Percentiles rank a stretch among this genome's conserved stretches.
These are phyloP conservation scores for Anser brachyrhynchus DNA, from an alignment of 2,113 vertebrate species.

Conservation along the genomic window DNA sequence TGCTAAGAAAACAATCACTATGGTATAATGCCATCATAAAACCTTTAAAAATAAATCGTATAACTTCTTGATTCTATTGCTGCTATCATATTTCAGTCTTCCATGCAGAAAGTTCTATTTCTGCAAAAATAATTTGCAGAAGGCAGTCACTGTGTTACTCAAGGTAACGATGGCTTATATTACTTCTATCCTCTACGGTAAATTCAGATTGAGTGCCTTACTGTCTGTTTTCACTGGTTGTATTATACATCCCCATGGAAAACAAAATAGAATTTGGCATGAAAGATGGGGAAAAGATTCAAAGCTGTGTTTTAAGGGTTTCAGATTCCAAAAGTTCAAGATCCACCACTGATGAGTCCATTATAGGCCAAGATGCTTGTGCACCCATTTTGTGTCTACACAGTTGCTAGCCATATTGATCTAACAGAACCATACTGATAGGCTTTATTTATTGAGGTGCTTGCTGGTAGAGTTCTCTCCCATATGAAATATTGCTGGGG, in stretches of 20 bases:
- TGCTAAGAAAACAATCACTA: slow-evolving; percentile 48
- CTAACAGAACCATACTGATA: background rate
- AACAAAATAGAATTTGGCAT: background rate
- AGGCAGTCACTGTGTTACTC: slow-evolving; percentile 7
- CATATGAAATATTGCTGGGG: background rate
- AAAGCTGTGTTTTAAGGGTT: background rate
- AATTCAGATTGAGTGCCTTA: background rate
- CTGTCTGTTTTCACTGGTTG: background rate
- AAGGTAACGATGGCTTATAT: background rate
- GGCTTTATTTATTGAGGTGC: background rate
- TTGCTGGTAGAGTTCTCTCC: background rate
- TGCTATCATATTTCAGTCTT: background rate
- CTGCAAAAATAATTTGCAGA: slow-evolving; percentile 21
- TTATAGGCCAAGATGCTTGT: background rate
- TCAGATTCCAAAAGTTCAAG: background rate
- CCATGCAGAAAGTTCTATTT: background rate
- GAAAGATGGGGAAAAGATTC: background rate
- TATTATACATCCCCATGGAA: background rate
- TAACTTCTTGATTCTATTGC: slow-evolving; percentile 43
- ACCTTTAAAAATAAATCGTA: slow-evolving; percentile 71
- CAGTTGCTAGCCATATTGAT: rapidly evolving
- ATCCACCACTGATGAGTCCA: background rate
- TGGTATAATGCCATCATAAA: slow-evolving; percentile 56
- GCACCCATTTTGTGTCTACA: background rate
- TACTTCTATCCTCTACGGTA: background rate